Percentiles rank a stretch among this genome's conserved stretches.
Evolutionary conservation across 1,140 invertebrate genomes (phyloP).

Genomic region (Eumaeus atala): DNA sequence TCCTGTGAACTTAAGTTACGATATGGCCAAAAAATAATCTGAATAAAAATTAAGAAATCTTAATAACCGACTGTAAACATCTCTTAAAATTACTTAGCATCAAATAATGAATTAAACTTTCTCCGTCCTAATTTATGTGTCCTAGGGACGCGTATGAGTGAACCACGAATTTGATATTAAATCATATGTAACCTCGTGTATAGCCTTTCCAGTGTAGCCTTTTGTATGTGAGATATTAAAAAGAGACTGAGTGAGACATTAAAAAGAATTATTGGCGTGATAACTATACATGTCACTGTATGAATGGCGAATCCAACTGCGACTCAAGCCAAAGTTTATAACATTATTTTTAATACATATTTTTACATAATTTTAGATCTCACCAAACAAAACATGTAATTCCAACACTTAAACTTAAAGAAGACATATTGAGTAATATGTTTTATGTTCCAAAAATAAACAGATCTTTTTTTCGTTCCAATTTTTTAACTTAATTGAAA

Average conservation of each 20-base stretch:
- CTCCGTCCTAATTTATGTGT: not conserved
- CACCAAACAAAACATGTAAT: too few species aligned
- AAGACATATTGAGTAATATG: too few species aligned
- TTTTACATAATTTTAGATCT: not conserved
- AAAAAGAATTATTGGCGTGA: constrained; percentile 60
- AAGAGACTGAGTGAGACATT: constrained; percentile 64
- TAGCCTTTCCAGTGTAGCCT: constrained; percentile 43
- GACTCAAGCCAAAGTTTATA: not conserved
- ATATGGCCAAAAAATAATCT: too few species aligned
- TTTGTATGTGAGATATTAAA: constrained; percentile 58
- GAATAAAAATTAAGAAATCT: too few species aligned
- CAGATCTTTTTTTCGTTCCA: too few species aligned
- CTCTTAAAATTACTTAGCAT: too few species aligned
- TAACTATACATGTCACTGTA: constrained; percentile 53
- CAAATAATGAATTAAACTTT: constrained; percentile 3
- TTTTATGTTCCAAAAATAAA: too few species aligned
- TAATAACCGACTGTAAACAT: too few species aligned
- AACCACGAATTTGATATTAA: constrained; percentile 57
- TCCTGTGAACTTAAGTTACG: too few species aligned
- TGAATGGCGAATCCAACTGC: constrained; percentile 46
- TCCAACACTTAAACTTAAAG: too few species aligned
- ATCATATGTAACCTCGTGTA: constrained; percentile 57
- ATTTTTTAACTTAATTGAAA: too few species aligned
- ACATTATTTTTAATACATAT: constrained; percentile 1
- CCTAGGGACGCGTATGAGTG: not conserved